Evolutionary conservation across 2,797 vertebrate species (phyloP), one percentile per base, ranked within the genome.

Genomic region (Rhinella marina): DNA sequence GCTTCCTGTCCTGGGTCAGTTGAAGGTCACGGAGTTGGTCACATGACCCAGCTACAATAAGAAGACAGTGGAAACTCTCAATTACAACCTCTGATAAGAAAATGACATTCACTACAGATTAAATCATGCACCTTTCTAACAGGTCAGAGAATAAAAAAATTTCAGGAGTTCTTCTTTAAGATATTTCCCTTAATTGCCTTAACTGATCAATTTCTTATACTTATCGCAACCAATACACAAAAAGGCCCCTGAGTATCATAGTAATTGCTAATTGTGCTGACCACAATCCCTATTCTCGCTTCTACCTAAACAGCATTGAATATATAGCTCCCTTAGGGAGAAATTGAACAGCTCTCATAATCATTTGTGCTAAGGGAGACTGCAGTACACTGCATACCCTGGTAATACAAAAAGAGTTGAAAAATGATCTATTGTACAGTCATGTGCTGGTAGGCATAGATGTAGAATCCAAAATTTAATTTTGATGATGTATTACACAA

Each of bases 401-500:
- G 32, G 57, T 66, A 76, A 62, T 57, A 82, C 79, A 82, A 72
- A 82, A 72, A 27, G 80, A 56, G 56, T 82, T 87, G 70, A 87
- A 87, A 87, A 87, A 87, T 87, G 68, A 87, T 82, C 80, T 87
- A 82, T 75, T 32, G 56, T 62, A 29, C 32, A 87, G 86, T 87
- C 80, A 82, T 82, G 86, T 82, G 70, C 86, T 81, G 72, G 86
- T 82, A 82, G 72, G 86, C 86, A 52, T 87, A 82, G 78, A 87
- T 82, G 78, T 32, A 75, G 79, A 87, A 87, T 62, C 79, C 68
- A 81, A 87, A 87, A 87, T 87, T 72, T 87, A 87, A 87, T 87
- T 87, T 87, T 87, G 86, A 87, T 87, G 86, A 87, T 87, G 86
- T 87, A 87, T 87, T 87, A 87, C 86, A 66, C 86, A 54, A 72